phyloP scores from a whole-genome alignment of 2,797 vertebrate species.

The Sebastes cheni region DNA sequence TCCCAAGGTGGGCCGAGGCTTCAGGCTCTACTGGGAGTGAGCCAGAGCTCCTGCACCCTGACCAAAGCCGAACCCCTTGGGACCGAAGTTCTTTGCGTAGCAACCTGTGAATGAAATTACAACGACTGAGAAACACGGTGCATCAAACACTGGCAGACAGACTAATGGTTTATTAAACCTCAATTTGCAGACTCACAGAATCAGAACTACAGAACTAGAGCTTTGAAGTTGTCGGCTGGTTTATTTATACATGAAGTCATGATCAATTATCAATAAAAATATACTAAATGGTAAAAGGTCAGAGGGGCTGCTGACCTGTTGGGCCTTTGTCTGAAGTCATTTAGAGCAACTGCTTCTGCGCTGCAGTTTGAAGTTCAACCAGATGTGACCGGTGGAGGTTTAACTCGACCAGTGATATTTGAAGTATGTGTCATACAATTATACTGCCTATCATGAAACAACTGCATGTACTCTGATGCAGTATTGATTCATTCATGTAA shows the following conservation, averaged over 20 bases:
- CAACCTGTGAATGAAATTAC: slow-evolving; percentile 82
- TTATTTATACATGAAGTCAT: background rate
- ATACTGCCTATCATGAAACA: background rate
- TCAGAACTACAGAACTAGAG: background rate
- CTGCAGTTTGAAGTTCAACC: background rate
- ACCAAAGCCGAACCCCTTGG: slow-evolving; percentile 96
- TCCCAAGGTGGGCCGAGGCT: slow-evolving; percentile 2
- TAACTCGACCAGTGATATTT: background rate
- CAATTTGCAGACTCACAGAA: background rate
- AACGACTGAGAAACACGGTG: background rate
- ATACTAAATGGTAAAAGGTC: slow-evolving; percentile 1
- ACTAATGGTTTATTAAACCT: background rate
- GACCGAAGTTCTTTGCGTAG: slow-evolving; percentile 96
- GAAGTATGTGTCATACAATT: background rate
- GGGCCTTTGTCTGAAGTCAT: background rate
- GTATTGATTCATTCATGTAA: background rate
- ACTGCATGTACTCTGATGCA: background rate
- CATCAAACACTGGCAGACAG: background rate
- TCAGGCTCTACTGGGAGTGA: slow-evolving; percentile 87
- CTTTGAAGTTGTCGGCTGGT: background rate
- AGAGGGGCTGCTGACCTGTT: background rate
- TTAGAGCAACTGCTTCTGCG: background rate
- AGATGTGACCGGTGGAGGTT: background rate
- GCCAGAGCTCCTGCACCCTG: slow-evolving; percentile 94
- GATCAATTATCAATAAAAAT: background rate